Conservation (phyloP, 2,797 vertebrate genomes). For the Gallinago nigripennis region DNA sequence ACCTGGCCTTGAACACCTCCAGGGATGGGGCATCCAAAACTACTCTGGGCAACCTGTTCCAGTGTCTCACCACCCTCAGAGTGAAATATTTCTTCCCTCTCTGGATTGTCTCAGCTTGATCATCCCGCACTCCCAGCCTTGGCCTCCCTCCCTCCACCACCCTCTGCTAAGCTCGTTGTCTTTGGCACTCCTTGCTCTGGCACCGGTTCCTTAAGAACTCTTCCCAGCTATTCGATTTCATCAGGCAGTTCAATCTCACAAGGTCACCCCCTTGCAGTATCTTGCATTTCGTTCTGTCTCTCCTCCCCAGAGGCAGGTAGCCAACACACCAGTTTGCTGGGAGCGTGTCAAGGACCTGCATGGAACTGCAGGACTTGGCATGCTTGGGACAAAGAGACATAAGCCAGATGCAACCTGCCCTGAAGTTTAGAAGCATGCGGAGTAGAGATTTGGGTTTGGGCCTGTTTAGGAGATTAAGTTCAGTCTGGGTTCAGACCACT, state of each 20-base stretch:
- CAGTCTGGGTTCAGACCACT: slow-evolving; percentile 8
- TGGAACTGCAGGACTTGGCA: background rate
- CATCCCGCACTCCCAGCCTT: fast-evolving
- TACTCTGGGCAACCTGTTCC: background rate
- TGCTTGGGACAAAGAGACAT: background rate
- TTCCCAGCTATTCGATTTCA: background rate
- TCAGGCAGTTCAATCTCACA: background rate
- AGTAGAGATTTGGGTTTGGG: background rate
- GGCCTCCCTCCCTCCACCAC: background rate
- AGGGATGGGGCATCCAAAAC: background rate
- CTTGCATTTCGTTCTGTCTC: background rate
- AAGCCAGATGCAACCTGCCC: background rate
- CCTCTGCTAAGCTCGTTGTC: background rate
- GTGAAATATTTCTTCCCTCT: background rate
- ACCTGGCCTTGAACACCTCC: background rate
- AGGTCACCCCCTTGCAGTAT: background rate
- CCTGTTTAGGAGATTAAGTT: slow-evolving; percentile 12
- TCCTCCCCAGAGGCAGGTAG: background rate
- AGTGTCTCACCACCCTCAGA: background rate
- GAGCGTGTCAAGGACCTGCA: background rate
- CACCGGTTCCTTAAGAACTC: background rate
- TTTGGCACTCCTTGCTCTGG: background rate
- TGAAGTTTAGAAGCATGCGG: background rate
- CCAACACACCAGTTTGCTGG: background rate
- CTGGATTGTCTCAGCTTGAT: background rate